Percentiles rank a stretch among this genome's conserved stretches.
Conservation (phyloP, 2,113 vertebrate genomes). For the human (Homo sapiens) region DNA sequence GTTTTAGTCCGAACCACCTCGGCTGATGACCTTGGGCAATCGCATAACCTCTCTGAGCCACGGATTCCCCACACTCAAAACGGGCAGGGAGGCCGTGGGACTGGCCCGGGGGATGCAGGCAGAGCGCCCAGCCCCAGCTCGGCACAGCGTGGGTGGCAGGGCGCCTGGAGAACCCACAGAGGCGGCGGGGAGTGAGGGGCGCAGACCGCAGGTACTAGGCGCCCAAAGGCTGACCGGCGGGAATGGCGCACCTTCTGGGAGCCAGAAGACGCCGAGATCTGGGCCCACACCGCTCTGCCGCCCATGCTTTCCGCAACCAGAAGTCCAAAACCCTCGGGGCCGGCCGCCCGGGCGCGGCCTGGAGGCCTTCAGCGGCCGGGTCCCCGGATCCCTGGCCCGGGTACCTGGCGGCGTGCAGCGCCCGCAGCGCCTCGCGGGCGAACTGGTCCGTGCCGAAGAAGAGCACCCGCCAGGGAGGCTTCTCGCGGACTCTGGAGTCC, state of each 20-base stretch:
- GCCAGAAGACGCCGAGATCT: background rate
- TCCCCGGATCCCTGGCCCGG: background rate
- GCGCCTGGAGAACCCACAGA: background rate
- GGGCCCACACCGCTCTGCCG: background rate
- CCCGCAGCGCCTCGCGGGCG: conserved; percentile 87
- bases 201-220: accelerated
- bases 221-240: background rate
- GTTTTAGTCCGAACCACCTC: background rate
- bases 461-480: conserved; percentile 90
- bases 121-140: background rate
- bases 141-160: accelerated
- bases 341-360: background rate
- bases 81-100: too few relatives aligned
- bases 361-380: accelerated
- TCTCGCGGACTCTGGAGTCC: background rate
- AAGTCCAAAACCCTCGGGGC: too few relatives aligned
- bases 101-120: background rate
- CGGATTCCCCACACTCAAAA: background rate
- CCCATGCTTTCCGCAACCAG: background rate
- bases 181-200: too few relatives aligned
- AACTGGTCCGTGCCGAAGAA: conserved; percentile 95
- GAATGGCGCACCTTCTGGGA: background rate
- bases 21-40: background rate
- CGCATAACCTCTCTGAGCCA: background rate
- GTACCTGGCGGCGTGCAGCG: conserved; percentile 88